Base-by-base conservation (phyloP, 2,797 vertebrate genomes). In the Tragelaphus eurycerus region DNA sequence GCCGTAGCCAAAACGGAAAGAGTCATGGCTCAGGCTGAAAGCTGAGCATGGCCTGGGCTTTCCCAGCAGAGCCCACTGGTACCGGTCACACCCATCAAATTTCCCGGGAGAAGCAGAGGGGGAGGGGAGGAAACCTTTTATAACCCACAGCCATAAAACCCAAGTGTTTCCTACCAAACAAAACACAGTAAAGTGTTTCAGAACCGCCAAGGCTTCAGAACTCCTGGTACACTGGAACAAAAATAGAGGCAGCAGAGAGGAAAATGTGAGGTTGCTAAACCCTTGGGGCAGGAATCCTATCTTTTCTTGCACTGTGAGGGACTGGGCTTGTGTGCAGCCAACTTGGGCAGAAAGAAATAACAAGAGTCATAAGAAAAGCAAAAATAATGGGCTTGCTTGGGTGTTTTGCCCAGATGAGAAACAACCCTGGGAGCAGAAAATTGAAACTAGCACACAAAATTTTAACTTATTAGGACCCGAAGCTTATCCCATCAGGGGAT, bases 141-240 rank as follows among this genome's bases (percentile, higher is more conserved):
- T 97, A 98, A 98, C 67, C 97, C 97, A 90, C 97, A 97, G 91
- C 82, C 94, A 90, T 97, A 97, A 97, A 98, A 98, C 94, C 88
- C 91, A 89, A 97, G 93, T 97, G 96, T 96, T 98, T 97, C 96
- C 96, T 97, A 96, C 96, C 95, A 97, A 98, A 97, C 97, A 98
- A 97, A 98, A 95, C 87, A 98, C 98, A 98, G 98, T 97, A 50
- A 96, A 97, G 93, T 95, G 94, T 98, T 98, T 98, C 91, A 98
- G 97, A 89, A 95, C 88, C 2, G 46, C 90, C 97, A 96, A 93
- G 78, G 84, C 96, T 92, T 95, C 92, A 96, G 96, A 96, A 97
- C 94, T 86, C 92, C 79, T 96, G 94, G 97, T 94, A 97, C 96
- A 81, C 71, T 95, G 87, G 93, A 97, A 96, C 78, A 97, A 98